Conservation (phyloP, 2,113 vertebrate genomes). For the Syngnathus floridae region DNA sequence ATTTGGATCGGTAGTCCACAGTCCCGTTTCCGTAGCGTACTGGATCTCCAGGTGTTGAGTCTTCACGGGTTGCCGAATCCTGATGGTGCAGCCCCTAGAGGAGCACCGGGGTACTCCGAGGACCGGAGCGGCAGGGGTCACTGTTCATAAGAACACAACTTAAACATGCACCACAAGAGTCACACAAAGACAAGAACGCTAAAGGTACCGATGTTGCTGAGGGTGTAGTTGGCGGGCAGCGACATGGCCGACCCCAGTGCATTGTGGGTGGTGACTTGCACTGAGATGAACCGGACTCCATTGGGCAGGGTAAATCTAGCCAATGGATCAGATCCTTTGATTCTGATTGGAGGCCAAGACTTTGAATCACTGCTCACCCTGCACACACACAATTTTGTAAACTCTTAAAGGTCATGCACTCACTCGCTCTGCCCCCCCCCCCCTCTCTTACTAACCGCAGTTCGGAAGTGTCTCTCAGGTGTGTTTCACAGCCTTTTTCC, state of each 20-base stretch:
- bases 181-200: neutral
- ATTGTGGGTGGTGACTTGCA: conserved; percentile 47
- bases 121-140: conserved; percentile 34
- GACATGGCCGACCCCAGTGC: conserved; percentile 43
- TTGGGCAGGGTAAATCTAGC: conserved; percentile 28
- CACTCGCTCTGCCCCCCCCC: too few species aligned
- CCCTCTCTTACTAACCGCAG: conserved; percentile 27
- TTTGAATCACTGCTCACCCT: conserved; percentile 42
- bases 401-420: neutral
- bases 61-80: conserved; percentile 5
- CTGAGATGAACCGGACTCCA: conserved; percentile 37
- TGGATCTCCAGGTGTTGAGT: conserved; percentile 49
- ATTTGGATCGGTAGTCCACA: conserved; percentile 36
- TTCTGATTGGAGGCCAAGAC: neutral
- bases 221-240: conserved; percentile 30
- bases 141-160: conserved; percentile 32
- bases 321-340: conserved; percentile 1
- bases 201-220: conserved; percentile 61
- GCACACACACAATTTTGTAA: conserved; percentile 21
- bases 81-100: conserved; percentile 43
- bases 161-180: neutral
- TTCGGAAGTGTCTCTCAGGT: conserved; percentile 14
- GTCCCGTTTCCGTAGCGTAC: conserved; percentile 11
- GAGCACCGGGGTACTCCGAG: conserved; percentile 32
- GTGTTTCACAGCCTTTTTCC: conserved; percentile 57